Conservation (phyloP, 2,888 invertebrate genomes). For the Marronus borbonicus region DNA sequence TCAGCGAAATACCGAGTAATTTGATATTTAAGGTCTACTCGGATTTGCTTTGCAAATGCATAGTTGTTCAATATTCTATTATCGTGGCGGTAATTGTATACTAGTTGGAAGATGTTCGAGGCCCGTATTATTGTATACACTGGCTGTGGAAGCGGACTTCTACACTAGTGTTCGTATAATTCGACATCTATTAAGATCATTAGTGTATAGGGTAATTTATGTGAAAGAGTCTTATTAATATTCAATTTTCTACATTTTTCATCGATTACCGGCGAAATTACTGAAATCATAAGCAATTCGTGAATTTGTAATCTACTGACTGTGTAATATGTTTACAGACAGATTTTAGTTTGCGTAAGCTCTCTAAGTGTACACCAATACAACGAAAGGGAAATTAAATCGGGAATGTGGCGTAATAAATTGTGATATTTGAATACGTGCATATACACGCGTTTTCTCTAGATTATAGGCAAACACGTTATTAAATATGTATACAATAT, state of each 20-base stretch:
- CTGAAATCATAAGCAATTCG: conserved; percentile 10
- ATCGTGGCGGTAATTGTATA: conserved; percentile 48
- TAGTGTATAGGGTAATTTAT: conserved; percentile 42
- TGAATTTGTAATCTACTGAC: conserved; percentile 20
- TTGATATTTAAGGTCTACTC: conserved; percentile 44
- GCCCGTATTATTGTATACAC: conserved; percentile 25
- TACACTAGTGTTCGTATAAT: conserved; percentile 22
- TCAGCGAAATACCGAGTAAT: conserved; percentile 26
- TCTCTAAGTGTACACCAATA: no score
- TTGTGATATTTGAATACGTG: no score
- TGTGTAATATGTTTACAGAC: neutral
- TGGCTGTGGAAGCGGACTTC: neutral
- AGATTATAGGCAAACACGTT: no score
- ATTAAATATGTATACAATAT: no score
- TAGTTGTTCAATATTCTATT: conserved; percentile 41
- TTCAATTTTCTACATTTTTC: conserved; percentile 44
- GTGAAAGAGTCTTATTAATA: conserved; percentile 41
- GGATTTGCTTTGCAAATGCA: conserved; percentile 1
- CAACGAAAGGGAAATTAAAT: no score
- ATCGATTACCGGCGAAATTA: conserved; percentile 8
- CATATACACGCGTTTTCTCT: no score
- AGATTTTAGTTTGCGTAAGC: no score
- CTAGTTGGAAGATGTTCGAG: conserved; percentile 45
- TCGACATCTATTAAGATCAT: conserved; percentile 47
- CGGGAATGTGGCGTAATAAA: no score